Evolutionary conservation across 1,140 invertebrate species (phyloP), one percentile per base, ranked within the genome.

Genomic region (Tetramorium alpestre): DNA sequence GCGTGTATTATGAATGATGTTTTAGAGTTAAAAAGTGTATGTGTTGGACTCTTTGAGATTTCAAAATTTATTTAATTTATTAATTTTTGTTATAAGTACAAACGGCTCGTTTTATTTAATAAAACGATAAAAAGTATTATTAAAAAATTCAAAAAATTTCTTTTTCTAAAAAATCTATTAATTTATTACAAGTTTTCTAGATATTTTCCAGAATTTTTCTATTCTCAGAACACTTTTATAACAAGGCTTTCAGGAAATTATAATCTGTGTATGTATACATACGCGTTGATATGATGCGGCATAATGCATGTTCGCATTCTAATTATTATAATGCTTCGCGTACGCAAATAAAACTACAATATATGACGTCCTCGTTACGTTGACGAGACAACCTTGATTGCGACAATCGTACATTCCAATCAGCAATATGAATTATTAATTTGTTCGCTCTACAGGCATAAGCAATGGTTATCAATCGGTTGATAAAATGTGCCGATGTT

Each of bases 391-490:
- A 47, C 44, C 69, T 75, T 84, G 80, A 84, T 84, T 84, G 70
- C 22, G n/a, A 33, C 41, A 75, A 84, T 41, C 49, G 49, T 70
- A 70, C n/a, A 25, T 84, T 84, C 56, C 80, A 84, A 84, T 84
- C 80, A 84, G 80, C n/a, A 75, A 75, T 84, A 75, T 84, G 54
- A 84, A 84, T 84, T 84, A 75, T 84, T 84, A 73, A 84, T 84
- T 75, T 38, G 18, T 84, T 84, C 54, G 25, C 18, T 1, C 28
- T 44, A 11, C 16, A 60, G 62, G 28, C n/a, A 8, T 22, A 33
- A 80, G 28, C 67, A 60, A 81, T 28, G n/a, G 13, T 49, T 73
- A 73, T 49, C 54, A 84, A 25, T 8, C 25, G 51, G 10, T 70
- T 56, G 22, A 47, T 41, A 44, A 81, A 81, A 41, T 16, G 49